Conservation (phyloP, 2,113 vertebrate species). For the Lycaon pictus region DNA sequence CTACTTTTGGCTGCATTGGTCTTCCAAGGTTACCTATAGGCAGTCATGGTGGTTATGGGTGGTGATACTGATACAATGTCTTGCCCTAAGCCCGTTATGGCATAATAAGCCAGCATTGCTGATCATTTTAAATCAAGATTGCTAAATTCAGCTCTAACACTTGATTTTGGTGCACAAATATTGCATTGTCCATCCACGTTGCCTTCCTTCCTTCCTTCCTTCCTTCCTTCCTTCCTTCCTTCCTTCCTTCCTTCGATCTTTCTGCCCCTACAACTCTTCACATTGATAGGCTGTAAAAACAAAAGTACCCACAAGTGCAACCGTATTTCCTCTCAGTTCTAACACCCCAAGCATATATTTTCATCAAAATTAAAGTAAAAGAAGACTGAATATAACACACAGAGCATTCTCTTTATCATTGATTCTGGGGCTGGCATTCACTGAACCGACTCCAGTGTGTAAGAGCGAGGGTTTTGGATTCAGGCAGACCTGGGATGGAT, state of each 20-base stretch:
- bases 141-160: background rate
- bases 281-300: background rate
- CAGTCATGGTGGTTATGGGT: background rate
- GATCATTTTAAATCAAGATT: background rate
- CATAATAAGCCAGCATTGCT: background rate
- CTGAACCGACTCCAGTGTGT: background rate
- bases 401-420: background rate
- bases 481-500: background rate
- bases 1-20: background rate
- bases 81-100: background rate
- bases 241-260: background rate
- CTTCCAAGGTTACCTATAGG: background rate
- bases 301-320: background rate
- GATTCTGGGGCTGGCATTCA: background rate
- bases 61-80: background rate
- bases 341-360: background rate
- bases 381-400: background rate
- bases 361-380: slow-evolving; percentile 22
- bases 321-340: background rate
- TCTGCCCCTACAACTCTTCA: background rate
- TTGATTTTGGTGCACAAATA: background rate
- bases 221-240: background rate
- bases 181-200: background rate
- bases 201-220: background rate
- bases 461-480: background rate